Base-by-base conservation (phyloP, 2,797 vertebrate species). In the Rhadinocentrus ornatus region DNA sequence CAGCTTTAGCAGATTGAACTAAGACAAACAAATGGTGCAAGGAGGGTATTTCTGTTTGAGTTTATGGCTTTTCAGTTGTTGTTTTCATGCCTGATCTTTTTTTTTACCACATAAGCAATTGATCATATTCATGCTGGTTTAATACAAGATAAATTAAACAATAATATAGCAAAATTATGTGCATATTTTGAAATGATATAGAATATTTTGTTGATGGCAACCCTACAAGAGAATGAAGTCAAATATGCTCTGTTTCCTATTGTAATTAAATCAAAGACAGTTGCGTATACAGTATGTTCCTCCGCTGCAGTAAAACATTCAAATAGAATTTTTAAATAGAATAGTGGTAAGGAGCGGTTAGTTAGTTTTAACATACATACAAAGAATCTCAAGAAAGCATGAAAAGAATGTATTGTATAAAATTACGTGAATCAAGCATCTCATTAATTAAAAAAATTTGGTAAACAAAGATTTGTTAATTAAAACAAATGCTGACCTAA, bases 1-100 rank as follows among this genome's bases (percentile, higher is more conserved):
- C 56, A 63, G 65, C 58, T 37, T 8, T 12, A 37, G 34, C 1
- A 4, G 31, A 50, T 35, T 56, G 54, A 82, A 69, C 29, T 15
- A 29, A 68, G 48, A 78, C 61, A 71, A 77, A 62, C 35, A 22
- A 39, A 70, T 22, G 31, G 54, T 69, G 63, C 6, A 22, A 53
- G 24, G 34, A 48, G 39, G 41, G 6, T 16, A 34, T 22, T 50
- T 22, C 13, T 75, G 26, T 29, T 12, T 1, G 31, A 63, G 22
- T 66, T 52, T 52, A 15, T 46, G 34, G 50, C n/a, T 55, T 22
- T 71, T 13, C 53, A 68, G 67, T 65, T 37, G 8, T 18, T 16
- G 41, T 12, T 6, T 53, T 31, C 10, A 35, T 35, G 10, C 10
- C 34, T 35, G 34, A 35, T 35, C 10, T 11, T 26, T 46, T 62